A percentile compares a stretch with the other conserved stretches of the same genome.
These are phyloP conservation scores for Myodes glareolus DNA, from an alignment of 2,113 vertebrate species.

Conservation along the genomic window DNA sequence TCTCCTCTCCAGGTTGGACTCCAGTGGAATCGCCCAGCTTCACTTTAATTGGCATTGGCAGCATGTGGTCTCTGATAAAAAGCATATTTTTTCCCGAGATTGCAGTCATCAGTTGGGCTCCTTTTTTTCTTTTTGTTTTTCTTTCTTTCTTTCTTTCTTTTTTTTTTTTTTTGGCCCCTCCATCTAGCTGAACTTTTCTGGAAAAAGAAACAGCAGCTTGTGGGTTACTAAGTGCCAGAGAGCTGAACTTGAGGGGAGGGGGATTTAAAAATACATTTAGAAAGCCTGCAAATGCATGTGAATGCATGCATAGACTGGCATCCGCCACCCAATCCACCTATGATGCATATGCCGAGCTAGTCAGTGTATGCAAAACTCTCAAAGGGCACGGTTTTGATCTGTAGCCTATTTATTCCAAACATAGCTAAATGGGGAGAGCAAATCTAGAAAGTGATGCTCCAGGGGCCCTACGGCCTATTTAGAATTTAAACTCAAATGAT, in stretches of 20 bases:
- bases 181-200: constrained; percentile 87
- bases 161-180: constrained; percentile 88
- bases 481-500: constrained; percentile 80
- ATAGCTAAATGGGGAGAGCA: constrained; percentile 73
- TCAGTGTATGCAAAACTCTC: constrained; percentile 72
- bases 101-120: constrained; percentile 88
- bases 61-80: constrained; percentile 91
- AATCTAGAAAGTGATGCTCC: constrained; percentile 75
- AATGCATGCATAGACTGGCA: neutral
- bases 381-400: constrained; percentile 73
- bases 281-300: neutral
- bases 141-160: constrained; percentile 77
- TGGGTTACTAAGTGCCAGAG: constrained; percentile 88
- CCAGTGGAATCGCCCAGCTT: constrained; percentile 86
- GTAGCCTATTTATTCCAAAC: constrained; percentile 75
- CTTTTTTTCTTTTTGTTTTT: constrained; percentile 84
- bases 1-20: constrained; percentile 80
- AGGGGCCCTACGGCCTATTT: constrained; percentile 75
- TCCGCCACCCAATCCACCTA: constrained; percentile 5
- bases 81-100: constrained; percentile 90
- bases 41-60: constrained; percentile 88
- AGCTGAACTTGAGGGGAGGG: constrained; percentile 83
- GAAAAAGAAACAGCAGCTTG: constrained; percentile 90
- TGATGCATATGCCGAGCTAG: constrained; percentile 47
- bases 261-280: constrained; percentile 72